A percentile compares a stretch with the other conserved stretches of the same genome.
These are phyloP conservation scores for Dicyrtoma fusca DNA, from an alignment of 2,888 invertebrate species.

Conservation along the genomic window DNA sequence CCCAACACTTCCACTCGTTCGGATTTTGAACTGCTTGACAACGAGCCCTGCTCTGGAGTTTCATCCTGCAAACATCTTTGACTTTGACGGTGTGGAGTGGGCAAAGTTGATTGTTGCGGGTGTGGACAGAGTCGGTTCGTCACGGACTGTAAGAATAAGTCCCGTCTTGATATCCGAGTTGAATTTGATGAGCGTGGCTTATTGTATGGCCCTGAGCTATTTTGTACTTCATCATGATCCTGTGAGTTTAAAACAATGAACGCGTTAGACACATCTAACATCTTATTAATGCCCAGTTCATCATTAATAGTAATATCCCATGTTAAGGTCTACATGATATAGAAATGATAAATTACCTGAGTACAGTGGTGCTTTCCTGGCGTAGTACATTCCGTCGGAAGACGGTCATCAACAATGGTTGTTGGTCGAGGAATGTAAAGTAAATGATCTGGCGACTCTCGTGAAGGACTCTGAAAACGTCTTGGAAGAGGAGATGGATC, in stretches of 20 bases:
- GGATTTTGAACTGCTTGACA: neutral
- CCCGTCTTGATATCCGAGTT: constrained; percentile 42
- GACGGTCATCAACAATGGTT: constrained; percentile 69
- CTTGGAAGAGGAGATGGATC: constrained; percentile 60
- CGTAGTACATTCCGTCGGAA: constrained; percentile 72
- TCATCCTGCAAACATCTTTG: neutral
- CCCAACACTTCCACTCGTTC: neutral
- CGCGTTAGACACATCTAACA: no score
- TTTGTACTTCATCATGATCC: constrained; percentile 38
- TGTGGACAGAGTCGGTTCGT: constrained; percentile 38
- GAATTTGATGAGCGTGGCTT: constrained; percentile 34
- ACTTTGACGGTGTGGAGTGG: neutral
- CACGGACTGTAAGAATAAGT: constrained; percentile 43
- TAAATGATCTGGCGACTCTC: constrained; percentile 59
- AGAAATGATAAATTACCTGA: constrained; percentile 41
- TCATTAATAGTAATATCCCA: no score
- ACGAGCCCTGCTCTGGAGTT: constrained; percentile 11
- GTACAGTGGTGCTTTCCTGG: constrained; percentile 78
- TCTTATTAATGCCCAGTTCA: no score
- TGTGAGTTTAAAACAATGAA: neutral
- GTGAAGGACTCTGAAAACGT: constrained; percentile 59
- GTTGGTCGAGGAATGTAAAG: constrained; percentile 54
- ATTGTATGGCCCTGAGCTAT: constrained; percentile 26
- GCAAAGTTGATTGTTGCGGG: constrained; percentile 32
- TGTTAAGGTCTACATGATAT: no score